A percentile compares a stretch with the other conserved stretches of the same genome.
phyloP scores from a whole-genome alignment of 92 coral and sea anemone species.

The Bergia puertoricense region DNA sequence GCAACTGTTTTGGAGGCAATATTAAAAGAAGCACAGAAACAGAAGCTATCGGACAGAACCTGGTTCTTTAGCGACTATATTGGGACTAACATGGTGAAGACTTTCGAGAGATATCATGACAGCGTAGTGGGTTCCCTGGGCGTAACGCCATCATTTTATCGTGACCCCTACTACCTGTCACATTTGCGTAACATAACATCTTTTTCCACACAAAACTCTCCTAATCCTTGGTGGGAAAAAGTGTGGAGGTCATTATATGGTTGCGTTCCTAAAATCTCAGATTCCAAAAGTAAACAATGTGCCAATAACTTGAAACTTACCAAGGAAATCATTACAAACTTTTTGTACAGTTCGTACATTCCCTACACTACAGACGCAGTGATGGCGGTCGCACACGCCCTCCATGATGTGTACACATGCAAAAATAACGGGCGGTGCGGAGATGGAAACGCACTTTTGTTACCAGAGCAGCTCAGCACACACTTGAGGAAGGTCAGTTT shows the following conservation, averaged over 20 bases:
- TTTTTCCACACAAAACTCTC: slow-evolving; percentile 17
- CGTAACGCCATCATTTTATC: slow-evolving; percentile 56
- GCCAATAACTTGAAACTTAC: slow-evolving; percentile 53
- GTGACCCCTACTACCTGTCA: slow-evolving; percentile 33
- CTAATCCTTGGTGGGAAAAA: neutral
- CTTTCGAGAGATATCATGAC: slow-evolving; percentile 61
- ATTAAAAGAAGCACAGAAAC: slow-evolving; percentile 66
- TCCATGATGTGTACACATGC: slow-evolving; percentile 46
- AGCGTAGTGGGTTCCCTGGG: slow-evolving; percentile 70
- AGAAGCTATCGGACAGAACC: slow-evolving; percentile 55
- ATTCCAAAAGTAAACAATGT: slow-evolving; percentile 38
- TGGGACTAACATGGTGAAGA: slow-evolving; percentile 39
- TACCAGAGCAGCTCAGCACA: slow-evolving; percentile 46
- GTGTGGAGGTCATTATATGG: slow-evolving; percentile 61
- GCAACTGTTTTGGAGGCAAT: slow-evolving; percentile 58
- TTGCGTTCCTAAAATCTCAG: slow-evolving; percentile 35
- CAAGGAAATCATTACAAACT: slow-evolving; percentile 33
- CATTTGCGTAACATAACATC: slow-evolving; percentile 56
- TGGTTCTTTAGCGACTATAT: too few relatives aligned
- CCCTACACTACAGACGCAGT: slow-evolving; percentile 2
- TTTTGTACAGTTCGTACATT: slow-evolving; percentile 63
- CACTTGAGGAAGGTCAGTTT: slow-evolving; percentile 69
- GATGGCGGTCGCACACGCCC: too few relatives aligned
- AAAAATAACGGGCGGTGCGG: slow-evolving; percentile 52
- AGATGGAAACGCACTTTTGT: slow-evolving; percentile 46